Conservation (phyloP, 2,888 invertebrate species). For the Cephus spinipes region DNA sequence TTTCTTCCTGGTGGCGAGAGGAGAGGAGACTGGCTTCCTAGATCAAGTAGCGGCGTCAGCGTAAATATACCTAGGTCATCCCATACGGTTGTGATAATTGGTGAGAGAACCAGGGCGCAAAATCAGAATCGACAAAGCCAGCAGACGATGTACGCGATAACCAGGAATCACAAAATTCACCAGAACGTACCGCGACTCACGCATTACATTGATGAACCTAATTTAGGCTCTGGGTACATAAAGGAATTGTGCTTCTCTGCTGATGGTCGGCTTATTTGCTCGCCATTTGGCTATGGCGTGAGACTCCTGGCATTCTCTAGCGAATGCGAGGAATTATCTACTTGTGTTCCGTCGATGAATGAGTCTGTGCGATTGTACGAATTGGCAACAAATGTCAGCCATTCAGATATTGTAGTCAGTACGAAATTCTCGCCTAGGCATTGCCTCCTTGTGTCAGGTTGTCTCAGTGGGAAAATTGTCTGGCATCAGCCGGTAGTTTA, state of each 20-base stretch:
- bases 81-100: slow-evolving; percentile 62
- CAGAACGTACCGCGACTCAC: slow-evolving; percentile 83
- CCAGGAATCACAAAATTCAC: slow-evolving; percentile 69
- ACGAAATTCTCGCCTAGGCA: slow-evolving; percentile 91
- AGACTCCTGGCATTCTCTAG: slow-evolving; percentile 85
- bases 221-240: slow-evolving; percentile 90
- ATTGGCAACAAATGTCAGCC: slow-evolving; percentile 78
- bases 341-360: slow-evolving; percentile 71
- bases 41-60: slow-evolving; percentile 46
- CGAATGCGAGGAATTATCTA: slow-evolving; percentile 82
- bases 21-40: slow-evolving; percentile 42
- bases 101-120: slow-evolving; percentile 52
- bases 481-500: slow-evolving; percentile 84
- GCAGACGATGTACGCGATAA: slow-evolving; percentile 60
- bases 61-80: slow-evolving; percentile 53
- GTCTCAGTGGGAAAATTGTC: slow-evolving; percentile 87
- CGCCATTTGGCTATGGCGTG: slow-evolving; percentile 89
- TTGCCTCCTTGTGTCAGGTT: slow-evolving; percentile 89
- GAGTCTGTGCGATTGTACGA: slow-evolving; percentile 72
- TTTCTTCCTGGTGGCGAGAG: slow-evolving; percentile 34
- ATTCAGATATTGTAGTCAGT: slow-evolving; percentile 87
- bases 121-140: slow-evolving; percentile 51
- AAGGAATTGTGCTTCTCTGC: slow-evolving; percentile 93
- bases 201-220: slow-evolving; percentile 87
- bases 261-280: slow-evolving; percentile 91